Conservation (phyloP, 2,888 invertebrate species). For the Dasypogon diadema region DNA sequence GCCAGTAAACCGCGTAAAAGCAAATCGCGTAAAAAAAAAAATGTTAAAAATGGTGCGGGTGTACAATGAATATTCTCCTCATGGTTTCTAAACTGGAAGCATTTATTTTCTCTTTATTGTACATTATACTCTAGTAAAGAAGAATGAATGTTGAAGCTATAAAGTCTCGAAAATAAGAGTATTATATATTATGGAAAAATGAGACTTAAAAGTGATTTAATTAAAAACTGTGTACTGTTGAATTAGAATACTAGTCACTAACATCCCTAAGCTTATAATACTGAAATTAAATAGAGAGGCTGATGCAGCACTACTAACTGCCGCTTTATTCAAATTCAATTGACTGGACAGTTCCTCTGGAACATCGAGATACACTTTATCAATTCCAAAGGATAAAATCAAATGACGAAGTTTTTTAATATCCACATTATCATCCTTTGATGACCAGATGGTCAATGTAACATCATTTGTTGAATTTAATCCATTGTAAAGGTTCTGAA, state of each 20-base stretch:
- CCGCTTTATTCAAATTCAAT: conserved; percentile 63
- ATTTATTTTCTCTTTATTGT: conserved; percentile 26
- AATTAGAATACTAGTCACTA: conserved; percentile 61
- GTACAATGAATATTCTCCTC: too few species aligned
- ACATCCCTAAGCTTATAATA: conserved; percentile 61
- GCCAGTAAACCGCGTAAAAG: too few species aligned
- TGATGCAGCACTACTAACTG: conserved; percentile 45
- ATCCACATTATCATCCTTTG: conserved; percentile 76
- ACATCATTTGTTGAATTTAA: conserved; percentile 63
- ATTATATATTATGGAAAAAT: too few species aligned
- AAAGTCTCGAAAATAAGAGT: not conserved
- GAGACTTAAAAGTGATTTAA: too few species aligned
- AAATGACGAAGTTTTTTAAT: conserved; percentile 75
- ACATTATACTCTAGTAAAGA: not conserved
- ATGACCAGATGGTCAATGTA: conserved; percentile 86
- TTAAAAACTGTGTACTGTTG: conserved; percentile 45
- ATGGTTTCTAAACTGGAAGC: conserved; percentile 22
- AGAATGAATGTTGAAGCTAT: not conserved
- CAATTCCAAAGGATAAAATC: conserved; percentile 75
- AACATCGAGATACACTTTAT: conserved; percentile 82
- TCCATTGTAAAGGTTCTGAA: conserved; percentile 73
- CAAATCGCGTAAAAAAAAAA: too few species aligned
- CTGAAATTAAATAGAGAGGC: conserved; percentile 60
- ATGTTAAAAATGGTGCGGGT: too few species aligned
- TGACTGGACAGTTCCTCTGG: conserved; percentile 73